phyloP scores from a whole-genome alignment of 2,888 invertebrate genomes.

The Erpobdella octoculata region DNA sequence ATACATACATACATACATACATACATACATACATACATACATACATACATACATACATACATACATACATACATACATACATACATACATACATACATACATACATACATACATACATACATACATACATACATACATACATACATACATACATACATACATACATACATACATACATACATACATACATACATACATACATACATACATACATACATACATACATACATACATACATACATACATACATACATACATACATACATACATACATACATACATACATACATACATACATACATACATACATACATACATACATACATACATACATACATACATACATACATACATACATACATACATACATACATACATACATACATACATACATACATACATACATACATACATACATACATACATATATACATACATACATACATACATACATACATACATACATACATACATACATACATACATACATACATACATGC shows the following conservation, averaged over 20 bases:
- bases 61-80: slow-evolving; percentile 21
- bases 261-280: not conserved
- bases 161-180: slow-evolving; percentile 15
- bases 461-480: not conserved
- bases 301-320: slow-evolving; percentile 20
- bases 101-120: slow-evolving; percentile 19
- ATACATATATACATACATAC: not conserved
- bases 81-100: slow-evolving; percentile 23
- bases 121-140: slow-evolving; percentile 18
- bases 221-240: not conserved
- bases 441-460: not conserved
- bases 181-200: slow-evolving; percentile 10
- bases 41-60: slow-evolving; percentile 11
- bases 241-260: not conserved
- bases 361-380: slow-evolving; percentile 6
- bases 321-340: slow-evolving; percentile 8
- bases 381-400: not conserved
- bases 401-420: not conserved
- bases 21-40: slow-evolving; percentile 22
- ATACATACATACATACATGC: not conserved
- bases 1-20: slow-evolving; percentile 26
- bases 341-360: slow-evolving; percentile 22
- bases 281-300: not conserved
- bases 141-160: slow-evolving; percentile 22
- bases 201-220: not conserved